Conservation (phyloP, 2,888 invertebrate species). For the Morpho helenor region DNA sequence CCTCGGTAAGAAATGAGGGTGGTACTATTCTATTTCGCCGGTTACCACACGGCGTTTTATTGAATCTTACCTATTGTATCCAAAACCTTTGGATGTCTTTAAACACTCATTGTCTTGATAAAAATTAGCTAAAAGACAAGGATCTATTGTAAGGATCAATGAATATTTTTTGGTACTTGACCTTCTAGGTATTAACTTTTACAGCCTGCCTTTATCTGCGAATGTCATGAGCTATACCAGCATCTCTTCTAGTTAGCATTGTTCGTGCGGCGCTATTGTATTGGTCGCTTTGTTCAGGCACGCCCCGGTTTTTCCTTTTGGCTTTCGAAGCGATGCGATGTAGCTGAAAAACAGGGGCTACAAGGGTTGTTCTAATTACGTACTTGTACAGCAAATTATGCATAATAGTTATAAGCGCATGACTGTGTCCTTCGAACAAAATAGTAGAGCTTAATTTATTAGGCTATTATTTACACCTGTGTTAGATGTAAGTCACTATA, state of each 20-base stretch:
- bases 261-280: conserved; percentile 67
- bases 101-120: no score
- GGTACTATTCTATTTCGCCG: no score
- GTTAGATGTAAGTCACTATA: no score
- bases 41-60: no score
- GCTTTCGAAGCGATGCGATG: conserved; percentile 56
- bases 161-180: not conserved
- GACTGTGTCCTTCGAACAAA: not conserved
- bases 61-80: no score
- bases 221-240: conserved; percentile 63
- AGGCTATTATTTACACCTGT: no score
- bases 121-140: no score
- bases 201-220: conserved; percentile 51
- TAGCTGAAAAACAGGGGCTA: conserved; percentile 44
- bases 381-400: conserved; percentile 25
- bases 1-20: no score
- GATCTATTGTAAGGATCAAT: no score
- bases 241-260: conserved; percentile 68
- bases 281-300: conserved; percentile 67
- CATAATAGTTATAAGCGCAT: not conserved
- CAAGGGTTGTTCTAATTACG: conserved; percentile 38
- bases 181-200: conserved; percentile 5
- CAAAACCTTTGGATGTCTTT: no score
- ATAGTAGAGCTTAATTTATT: no score
- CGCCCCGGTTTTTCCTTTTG: conserved; percentile 72